phyloP scores from a whole-genome alignment of 2,888 invertebrate genomes.

The Caenorhabditis sp. region DNA sequence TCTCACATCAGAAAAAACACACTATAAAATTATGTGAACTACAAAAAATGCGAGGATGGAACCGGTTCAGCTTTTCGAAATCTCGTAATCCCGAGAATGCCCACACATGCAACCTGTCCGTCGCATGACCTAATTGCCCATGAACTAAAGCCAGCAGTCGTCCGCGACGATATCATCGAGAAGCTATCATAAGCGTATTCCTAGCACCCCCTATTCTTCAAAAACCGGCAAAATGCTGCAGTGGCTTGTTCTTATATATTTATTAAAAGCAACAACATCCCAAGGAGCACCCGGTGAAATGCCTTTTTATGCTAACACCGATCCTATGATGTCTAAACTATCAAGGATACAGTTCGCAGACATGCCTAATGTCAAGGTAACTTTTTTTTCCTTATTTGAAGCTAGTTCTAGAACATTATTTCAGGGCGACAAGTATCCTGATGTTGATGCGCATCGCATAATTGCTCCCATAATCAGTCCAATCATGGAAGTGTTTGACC shows the following conservation, averaged over 20 bases:
- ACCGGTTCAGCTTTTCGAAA: constrained; percentile 52
- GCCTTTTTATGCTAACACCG: constrained; percentile 42
- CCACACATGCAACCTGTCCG: constrained; percentile 61
- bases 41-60: constrained; percentile 42
- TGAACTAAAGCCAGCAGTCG: constrained; percentile 50
- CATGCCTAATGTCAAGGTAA: constrained; percentile 49
- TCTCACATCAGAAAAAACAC: constrained; percentile 27
- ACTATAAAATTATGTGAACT: constrained; percentile 18
- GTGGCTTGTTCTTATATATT: constrained; percentile 21
- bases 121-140: constrained; percentile 65
- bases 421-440: constrained; percentile 65
- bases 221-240: constrained; percentile 29
- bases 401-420: neutral
- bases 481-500: constrained; percentile 76
- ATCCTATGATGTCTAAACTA: constrained; percentile 57
- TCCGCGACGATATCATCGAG: constrained; percentile 39
- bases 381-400: neutral
- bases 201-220: constrained; percentile 15
- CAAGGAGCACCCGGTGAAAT: constrained; percentile 47
- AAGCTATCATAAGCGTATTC: constrained; percentile 65
- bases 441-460: constrained; percentile 77
- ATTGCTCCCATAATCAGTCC: constrained; percentile 77
- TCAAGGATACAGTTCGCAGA: constrained; percentile 62
- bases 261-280: neutral
- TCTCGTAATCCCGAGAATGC: constrained; percentile 59